Evolutionary conservation across 2,888 invertebrate genomes (phyloP).

Genomic region (Drosophila paranaensis): DNA sequence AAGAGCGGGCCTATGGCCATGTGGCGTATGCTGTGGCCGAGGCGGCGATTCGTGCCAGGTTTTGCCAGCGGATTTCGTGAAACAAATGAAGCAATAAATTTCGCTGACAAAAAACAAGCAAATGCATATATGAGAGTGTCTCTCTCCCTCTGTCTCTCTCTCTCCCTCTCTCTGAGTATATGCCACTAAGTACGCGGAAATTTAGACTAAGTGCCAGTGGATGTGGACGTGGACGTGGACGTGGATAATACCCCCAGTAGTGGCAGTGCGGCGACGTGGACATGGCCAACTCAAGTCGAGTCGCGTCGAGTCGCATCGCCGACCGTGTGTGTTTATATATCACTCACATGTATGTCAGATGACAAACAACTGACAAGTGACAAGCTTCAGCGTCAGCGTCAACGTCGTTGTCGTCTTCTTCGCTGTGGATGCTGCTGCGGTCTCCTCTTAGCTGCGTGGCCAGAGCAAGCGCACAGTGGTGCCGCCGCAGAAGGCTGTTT

Average conservation of each 20-base stretch:
- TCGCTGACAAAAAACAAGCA: constrained; percentile 82
- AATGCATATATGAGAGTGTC: constrained; percentile 43
- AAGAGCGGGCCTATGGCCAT: constrained; percentile 34
- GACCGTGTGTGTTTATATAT: constrained; percentile 81
- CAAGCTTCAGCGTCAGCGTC: constrained; percentile 76
- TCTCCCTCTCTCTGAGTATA: neutral
- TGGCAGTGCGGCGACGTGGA: constrained; percentile 29
- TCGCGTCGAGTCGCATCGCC: constrained; percentile 50
- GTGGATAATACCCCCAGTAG: constrained; percentile 50
- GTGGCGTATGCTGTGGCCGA: constrained; percentile 33
- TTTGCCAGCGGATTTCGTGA: constrained; percentile 58
- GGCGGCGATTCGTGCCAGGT: constrained; percentile 20
- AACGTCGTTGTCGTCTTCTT: constrained; percentile 40
- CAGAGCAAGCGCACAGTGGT: constrained; percentile 56
- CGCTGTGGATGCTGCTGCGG: constrained; percentile 44
- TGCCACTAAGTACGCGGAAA: constrained; percentile 70
- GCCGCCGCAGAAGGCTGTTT: constrained; percentile 5
- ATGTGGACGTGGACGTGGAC: constrained; percentile 44
- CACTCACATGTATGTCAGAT: constrained; percentile 83
- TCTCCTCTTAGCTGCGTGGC: constrained; percentile 11
- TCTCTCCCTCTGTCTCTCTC: neutral
- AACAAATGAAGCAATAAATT: constrained; percentile 84
- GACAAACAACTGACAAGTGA: constrained; percentile 84
- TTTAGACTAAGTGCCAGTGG: constrained; percentile 70
- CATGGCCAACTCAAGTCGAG: constrained; percentile 57